Evolutionary conservation across 2,113 vertebrate genomes (phyloP), one percentile per base, ranked within the genome.

Genomic region (Indri indri): DNA sequence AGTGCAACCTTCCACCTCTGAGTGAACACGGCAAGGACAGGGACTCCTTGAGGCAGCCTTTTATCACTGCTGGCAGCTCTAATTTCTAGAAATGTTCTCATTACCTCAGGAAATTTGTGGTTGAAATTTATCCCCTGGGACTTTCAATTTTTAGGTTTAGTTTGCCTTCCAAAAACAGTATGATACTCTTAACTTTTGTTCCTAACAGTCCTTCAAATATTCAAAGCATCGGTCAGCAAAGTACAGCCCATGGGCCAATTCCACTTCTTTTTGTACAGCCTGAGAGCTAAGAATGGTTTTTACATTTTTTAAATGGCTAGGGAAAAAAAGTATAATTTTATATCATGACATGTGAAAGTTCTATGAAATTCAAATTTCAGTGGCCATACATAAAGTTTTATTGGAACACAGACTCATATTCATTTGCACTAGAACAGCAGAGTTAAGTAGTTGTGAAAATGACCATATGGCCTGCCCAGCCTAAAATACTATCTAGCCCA

Each of bases 351-450:
- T 0, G 13, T 54, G 40, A 74, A 95, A 68, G 59, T 88, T 57
- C 52, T 3, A 68, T 73, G 16, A 93, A 91, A 91, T 88, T 87
- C 74, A 89, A 68, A 86, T 87, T 74, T 66, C 76, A 77, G 20
- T 73, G 47, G 76, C 77, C 82, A 85, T 47, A 92, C 87, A 50
- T 59, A 76, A 93, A 83, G 68, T 83, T 95, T 87, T 40, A 80
- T 30, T 80, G 89, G 54, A 80, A 92, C 40, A 71, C 25, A 70
- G 42, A 88, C 50, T 37, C 32, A 91, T 40, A 37, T 57, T 70
- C 61, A 63, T 16, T 47, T 71, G 50, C 11, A 14, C n/a, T 47
- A 40, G 13, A 90, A 27, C 4, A 79, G 59, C 8, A 50, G 40
- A 85, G 34, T 71, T 57, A n/a, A 63, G 54, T 13, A 65, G 90